Conservation (phyloP, 2,888 invertebrate species). For the Morpho deidamia region DNA sequence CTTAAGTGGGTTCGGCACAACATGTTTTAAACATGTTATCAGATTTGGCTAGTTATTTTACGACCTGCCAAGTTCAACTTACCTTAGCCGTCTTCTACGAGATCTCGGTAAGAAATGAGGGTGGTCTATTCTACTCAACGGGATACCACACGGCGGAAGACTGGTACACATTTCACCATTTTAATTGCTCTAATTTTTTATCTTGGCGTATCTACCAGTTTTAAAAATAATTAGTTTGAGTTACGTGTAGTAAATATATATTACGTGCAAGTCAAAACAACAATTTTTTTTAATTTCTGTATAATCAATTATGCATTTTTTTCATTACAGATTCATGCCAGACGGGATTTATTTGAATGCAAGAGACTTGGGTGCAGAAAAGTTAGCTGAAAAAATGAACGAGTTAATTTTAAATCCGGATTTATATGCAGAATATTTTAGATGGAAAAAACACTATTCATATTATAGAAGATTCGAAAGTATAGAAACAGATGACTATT, state of each 20-base stretch:
- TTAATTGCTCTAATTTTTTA: background rate
- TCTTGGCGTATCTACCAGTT: background rate
- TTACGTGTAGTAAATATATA: background rate
- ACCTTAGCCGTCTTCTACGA: too few relatives aligned
- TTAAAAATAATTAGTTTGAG: background rate
- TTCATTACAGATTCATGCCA: constrained; percentile 55
- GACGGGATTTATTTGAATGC: constrained; percentile 56
- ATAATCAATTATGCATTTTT: background rate
- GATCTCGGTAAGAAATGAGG: too few relatives aligned
- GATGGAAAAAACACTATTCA: constrained; percentile 57
- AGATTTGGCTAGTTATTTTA: too few relatives aligned
- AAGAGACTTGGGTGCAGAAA: constrained; percentile 32
- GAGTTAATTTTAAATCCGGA: constrained; percentile 33
- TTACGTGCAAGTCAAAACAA: background rate
- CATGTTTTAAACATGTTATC: too few relatives aligned
- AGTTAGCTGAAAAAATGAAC: constrained; percentile 30
- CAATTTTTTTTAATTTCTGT: background rate
- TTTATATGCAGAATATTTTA: constrained; percentile 51
- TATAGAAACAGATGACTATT: constrained; percentile 55
- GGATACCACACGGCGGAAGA: too few relatives aligned
- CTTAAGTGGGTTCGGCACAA: too few relatives aligned
- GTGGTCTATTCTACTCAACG: too few relatives aligned
- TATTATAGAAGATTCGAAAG: constrained; percentile 42
- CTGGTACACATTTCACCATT: too few relatives aligned
- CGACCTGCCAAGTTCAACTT: too few relatives aligned